phyloP scores from a whole-genome alignment of 2,113 vertebrate species.

The Lucifuga dentata region DNA sequence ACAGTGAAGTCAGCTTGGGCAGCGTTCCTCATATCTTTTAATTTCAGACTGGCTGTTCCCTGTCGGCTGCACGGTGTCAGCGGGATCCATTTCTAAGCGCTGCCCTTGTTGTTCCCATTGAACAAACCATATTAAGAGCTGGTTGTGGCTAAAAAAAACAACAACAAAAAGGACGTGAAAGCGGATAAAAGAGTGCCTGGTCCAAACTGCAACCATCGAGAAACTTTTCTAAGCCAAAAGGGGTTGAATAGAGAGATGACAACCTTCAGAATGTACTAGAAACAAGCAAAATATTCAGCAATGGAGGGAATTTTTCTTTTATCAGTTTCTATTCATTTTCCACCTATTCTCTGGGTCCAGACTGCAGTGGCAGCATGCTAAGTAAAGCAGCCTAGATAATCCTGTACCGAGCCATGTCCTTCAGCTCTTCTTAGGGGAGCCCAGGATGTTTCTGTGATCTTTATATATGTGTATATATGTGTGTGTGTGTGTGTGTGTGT shows the following conservation, averaged over 20 bases:
- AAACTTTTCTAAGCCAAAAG: not conserved
- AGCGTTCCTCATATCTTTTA: constrained; percentile 29
- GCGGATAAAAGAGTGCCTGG: not conserved
- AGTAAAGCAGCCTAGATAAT: too few relatives aligned
- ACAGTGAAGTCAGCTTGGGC: constrained; percentile 42
- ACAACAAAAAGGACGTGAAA: too few relatives aligned
- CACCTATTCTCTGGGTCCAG: too few relatives aligned
- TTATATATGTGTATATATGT: too few relatives aligned
- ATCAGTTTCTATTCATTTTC: too few relatives aligned
- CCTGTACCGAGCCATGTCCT: too few relatives aligned
- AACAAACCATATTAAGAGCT: constrained; percentile 20
- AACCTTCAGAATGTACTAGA: not conserved
- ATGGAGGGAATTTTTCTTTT: too few relatives aligned
- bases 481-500: too few relatives aligned
- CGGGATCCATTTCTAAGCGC: constrained; percentile 30
- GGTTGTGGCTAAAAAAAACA: not conserved
- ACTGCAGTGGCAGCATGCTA: too few relatives aligned
- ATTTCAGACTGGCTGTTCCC: constrained; percentile 41
- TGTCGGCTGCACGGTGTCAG: constrained; percentile 13
- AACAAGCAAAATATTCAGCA: too few relatives aligned
- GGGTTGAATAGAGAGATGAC: not conserved
- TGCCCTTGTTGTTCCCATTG: constrained; percentile 23
- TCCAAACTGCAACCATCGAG: not conserved
- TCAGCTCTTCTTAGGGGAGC: too few relatives aligned
- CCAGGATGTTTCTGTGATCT: too few relatives aligned